phyloP scores from a whole-genome alignment of 2,797 vertebrate genomes.

The Paratrypauchen microcephalus region DNA sequence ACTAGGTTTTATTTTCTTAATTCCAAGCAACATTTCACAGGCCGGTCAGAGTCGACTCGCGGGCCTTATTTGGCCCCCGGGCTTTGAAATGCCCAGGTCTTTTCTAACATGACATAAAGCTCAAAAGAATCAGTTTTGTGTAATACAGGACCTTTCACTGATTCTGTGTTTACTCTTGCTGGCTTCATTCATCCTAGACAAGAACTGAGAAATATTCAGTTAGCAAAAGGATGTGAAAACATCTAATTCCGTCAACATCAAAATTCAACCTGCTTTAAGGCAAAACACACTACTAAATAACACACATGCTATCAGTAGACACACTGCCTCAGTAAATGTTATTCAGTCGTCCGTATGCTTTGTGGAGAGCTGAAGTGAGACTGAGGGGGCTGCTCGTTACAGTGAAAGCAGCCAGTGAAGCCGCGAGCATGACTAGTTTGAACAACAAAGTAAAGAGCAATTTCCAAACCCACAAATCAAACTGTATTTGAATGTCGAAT shows the following conservation, averaged over 20 bases:
- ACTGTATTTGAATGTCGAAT: neutral
- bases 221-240: neutral
- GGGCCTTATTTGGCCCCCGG: no score
- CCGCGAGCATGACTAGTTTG: slow-evolving; percentile 18
- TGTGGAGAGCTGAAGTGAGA: slow-evolving; percentile 34
- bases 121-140: no score
- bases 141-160: no score
- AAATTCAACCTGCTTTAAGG: neutral
- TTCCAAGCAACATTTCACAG: no score
- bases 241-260: neutral
- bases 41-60: no score
- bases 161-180: neutral
- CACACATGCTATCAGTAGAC: neutral
- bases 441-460: slow-evolving; percentile 13
- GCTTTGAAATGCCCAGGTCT: no score
- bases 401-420: slow-evolving; percentile 19
- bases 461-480: neutral
- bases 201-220: neutral
- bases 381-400: slow-evolving; percentile 41
- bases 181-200: no score
- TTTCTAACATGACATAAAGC: no score
- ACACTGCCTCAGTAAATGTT: neutral
- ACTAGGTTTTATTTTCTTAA: no score
- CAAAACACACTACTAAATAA: neutral
- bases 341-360: slow-evolving; percentile 3